A percentile compares a stretch with the other conserved stretches of the same genome.
Evolutionary conservation across 2,888 invertebrate species (phyloP).

Genomic region (Lasioglossum oenotherae): DNA sequence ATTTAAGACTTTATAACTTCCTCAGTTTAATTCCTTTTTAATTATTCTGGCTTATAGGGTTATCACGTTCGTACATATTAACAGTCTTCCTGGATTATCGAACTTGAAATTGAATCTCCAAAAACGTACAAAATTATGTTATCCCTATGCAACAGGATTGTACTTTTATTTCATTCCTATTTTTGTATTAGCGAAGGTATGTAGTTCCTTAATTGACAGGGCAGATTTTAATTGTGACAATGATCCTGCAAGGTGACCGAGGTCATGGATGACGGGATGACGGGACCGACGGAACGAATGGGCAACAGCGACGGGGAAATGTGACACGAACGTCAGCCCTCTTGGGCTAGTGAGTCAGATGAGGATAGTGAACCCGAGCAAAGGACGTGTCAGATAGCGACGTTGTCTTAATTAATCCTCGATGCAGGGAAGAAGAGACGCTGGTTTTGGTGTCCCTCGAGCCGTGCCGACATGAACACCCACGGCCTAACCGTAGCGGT

Average conservation of each 20-base stretch:
- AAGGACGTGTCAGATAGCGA: constrained; percentile 80
- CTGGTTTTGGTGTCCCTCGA: constrained; percentile 22
- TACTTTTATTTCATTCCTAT: background rate
- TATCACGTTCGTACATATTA: background rate
- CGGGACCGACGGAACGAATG: constrained; percentile 74
- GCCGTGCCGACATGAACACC: constrained; percentile 11
- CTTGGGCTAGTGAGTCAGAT: constrained; percentile 81
- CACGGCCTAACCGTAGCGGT: background rate
- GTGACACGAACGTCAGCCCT: constrained; percentile 80
- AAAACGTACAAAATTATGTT: background rate
- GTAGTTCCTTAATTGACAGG: background rate
- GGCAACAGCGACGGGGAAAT: constrained; percentile 78
- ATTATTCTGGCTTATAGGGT: background rate
- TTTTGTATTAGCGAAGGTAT: background rate
- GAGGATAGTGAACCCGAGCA: constrained; percentile 80
- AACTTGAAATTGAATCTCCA: background rate
- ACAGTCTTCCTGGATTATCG: background rate
- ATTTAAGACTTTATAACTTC: background rate
- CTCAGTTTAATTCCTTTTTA: background rate
- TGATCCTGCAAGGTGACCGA: constrained; percentile 74
- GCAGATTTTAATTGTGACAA: background rate
- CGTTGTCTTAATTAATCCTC: constrained; percentile 75
- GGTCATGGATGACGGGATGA: constrained; percentile 76
- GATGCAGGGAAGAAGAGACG: constrained; percentile 36
- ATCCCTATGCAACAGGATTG: background rate